phyloP scores from a whole-genome alignment of 2,797 vertebrate genomes.

The Gymnoscopelus braueri region DNA sequence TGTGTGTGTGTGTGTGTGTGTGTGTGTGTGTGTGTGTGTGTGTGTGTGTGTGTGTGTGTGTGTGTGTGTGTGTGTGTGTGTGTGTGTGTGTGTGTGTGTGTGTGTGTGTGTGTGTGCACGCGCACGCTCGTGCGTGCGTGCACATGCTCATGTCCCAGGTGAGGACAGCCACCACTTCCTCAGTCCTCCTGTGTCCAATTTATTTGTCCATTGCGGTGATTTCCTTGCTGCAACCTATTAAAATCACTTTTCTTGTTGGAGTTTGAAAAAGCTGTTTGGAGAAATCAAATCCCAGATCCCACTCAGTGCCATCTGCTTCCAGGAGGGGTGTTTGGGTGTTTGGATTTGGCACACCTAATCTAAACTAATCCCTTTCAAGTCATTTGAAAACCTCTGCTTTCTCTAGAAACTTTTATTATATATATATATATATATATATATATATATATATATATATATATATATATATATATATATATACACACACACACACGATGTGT shows the following conservation, averaged over 20 bases:
- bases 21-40: slow-evolving; percentile 9
- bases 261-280: neutral
- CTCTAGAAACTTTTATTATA: slow-evolving; percentile 13
- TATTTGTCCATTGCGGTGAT: slow-evolving; percentile 63
- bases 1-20: neutral
- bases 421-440: no score
- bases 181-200: slow-evolving; percentile 61
- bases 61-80: slow-evolving; percentile 9
- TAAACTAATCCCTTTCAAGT: slow-evolving; percentile 27
- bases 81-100: slow-evolving; percentile 17
- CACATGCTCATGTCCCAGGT: slow-evolving; percentile 30
- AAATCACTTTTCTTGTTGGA: slow-evolving; percentile 30
- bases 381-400: slow-evolving; percentile 19
- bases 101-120: no score
- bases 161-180: slow-evolving; percentile 49
- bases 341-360: slow-evolving; percentile 18
- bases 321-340: slow-evolving; percentile 10
- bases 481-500: no score
- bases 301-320: slow-evolving; percentile 16
- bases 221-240: slow-evolving; percentile 41
- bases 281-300: slow-evolving; percentile 29
- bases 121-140: slow-evolving; percentile 8
- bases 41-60: slow-evolving; percentile 12
- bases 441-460: no score
- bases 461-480: no score